Evolutionary conservation across 1,140 invertebrate species (phyloP).

Genomic region (Drosophila quadrilineata): DNA sequence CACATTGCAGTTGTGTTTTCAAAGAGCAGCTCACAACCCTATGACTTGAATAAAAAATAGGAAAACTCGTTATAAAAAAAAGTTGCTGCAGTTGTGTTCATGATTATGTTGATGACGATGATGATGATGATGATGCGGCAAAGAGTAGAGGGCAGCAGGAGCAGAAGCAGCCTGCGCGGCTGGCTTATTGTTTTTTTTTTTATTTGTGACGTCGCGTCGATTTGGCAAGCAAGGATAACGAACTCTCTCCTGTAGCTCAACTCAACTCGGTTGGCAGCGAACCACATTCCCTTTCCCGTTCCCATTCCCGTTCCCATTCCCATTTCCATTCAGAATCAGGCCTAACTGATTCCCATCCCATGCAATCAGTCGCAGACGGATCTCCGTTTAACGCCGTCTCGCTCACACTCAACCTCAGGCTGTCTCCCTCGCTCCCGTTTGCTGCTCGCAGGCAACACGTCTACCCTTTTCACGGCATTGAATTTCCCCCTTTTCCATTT

Average conservation of each 20-base stretch:
- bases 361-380: conserved; percentile 17
- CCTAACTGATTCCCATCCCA: conserved; percentile 2
- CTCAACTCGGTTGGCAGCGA: conserved; percentile 18
- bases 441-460: no score
- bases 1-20: conserved; percentile 41
- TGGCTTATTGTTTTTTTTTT: conserved; percentile 56
- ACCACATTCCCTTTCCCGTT: conserved; percentile 10
- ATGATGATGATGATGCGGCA: conserved; percentile 34
- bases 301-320: conserved; percentile 4
- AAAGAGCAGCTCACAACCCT: conserved; percentile 46
- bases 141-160: conserved; percentile 2
- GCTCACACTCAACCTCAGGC: neutral
- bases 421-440: conserved; percentile 2
- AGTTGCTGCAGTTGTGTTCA: conserved; percentile 58
- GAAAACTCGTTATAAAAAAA: conserved; percentile 21
- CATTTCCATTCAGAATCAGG: neutral
- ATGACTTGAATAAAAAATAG: conserved; percentile 24
- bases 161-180: conserved; percentile 19
- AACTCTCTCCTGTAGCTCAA: conserved; percentile 31
- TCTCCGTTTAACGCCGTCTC: neutral
- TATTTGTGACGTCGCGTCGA: no score
- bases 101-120: conserved; percentile 37
- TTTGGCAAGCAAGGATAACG: conserved; percentile 66
- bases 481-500: conserved; percentile 71
- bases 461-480: conserved; percentile 77